These are phyloP conservation scores for Germaria angustata DNA, from an alignment of 2,888 invertebrate species.

Conservation along the genomic window DNA sequence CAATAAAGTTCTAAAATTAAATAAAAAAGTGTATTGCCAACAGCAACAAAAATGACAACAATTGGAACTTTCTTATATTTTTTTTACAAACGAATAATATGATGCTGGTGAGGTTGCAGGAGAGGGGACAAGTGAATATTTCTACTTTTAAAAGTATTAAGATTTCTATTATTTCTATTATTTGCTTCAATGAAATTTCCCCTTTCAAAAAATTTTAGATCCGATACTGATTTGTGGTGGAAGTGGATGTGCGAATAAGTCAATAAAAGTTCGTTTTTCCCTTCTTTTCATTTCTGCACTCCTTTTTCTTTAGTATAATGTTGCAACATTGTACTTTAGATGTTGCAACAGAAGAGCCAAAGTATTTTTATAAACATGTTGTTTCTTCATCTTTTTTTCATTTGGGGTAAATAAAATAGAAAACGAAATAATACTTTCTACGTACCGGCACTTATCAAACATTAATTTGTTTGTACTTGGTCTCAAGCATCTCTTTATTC, in stretches of 20 bases:
- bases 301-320: not conserved
- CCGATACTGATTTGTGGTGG: too few species aligned
- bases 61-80: not conserved
- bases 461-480: not conserved
- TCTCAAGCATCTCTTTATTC: not conserved
- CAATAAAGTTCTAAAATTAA: not conserved
- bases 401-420: not conserved
- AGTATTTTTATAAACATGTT: not conserved
- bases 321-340: slow-evolving; percentile 30
- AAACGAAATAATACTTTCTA: not conserved
- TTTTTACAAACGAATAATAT: not conserved
- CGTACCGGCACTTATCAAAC: not conserved
- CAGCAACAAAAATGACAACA: slow-evolving; percentile 38
- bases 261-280: not conserved
- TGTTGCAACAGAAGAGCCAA: not conserved
- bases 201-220: too few species aligned
- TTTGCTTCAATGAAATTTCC: too few species aligned
- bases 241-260: not conserved
- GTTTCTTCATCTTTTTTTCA: not conserved
- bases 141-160: too few species aligned
- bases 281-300: not conserved
- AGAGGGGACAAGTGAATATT: too few species aligned
- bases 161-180: too few species aligned
- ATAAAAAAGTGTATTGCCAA: not conserved
- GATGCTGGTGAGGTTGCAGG: too few species aligned